phyloP scores from a whole-genome alignment of 2,797 vertebrate species.

The Sebastes hopkinsi region DNA sequence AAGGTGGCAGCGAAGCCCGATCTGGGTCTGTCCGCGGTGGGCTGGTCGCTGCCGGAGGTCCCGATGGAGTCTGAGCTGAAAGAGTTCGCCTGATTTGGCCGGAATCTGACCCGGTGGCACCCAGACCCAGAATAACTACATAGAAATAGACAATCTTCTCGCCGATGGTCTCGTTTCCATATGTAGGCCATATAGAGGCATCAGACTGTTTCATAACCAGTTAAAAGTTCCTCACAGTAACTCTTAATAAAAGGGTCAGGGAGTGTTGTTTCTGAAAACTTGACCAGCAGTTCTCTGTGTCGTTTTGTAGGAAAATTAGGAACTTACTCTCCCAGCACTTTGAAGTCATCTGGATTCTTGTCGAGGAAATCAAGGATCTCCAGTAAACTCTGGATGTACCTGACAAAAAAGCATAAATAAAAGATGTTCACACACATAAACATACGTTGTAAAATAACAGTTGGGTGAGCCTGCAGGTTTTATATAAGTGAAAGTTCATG shows the following conservation, averaged over 20 bases:
- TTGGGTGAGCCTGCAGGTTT: background rate
- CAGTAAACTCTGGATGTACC: slow-evolving; percentile 96
- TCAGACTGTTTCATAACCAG: background rate
- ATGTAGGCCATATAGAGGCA: too few species aligned
- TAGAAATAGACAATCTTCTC: too few species aligned
- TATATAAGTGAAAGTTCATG: background rate
- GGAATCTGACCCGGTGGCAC: too few species aligned
- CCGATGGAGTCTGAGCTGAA: too few species aligned
- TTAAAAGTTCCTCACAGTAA: background rate
- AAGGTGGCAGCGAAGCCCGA: too few species aligned
- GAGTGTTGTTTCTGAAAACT: background rate
- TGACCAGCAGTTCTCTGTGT: background rate
- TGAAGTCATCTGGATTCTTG: slow-evolving; percentile 88
- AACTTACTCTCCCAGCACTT: slow-evolving; percentile 89
- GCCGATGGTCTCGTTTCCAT: too few species aligned
- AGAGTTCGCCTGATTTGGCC: too few species aligned
- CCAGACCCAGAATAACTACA: too few species aligned
- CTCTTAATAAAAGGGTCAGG: background rate
- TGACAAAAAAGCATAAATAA: slow-evolving; percentile 49
- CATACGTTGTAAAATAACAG: background rate
- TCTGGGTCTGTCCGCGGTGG: too few species aligned
- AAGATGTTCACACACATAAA: background rate
- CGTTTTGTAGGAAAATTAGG: background rate
- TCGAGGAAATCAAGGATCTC: slow-evolving; percentile 94
- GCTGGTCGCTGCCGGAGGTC: too few species aligned